Base-by-base conservation (phyloP, 2,888 invertebrate genomes). In the Drosophila anomelani region DNA sequence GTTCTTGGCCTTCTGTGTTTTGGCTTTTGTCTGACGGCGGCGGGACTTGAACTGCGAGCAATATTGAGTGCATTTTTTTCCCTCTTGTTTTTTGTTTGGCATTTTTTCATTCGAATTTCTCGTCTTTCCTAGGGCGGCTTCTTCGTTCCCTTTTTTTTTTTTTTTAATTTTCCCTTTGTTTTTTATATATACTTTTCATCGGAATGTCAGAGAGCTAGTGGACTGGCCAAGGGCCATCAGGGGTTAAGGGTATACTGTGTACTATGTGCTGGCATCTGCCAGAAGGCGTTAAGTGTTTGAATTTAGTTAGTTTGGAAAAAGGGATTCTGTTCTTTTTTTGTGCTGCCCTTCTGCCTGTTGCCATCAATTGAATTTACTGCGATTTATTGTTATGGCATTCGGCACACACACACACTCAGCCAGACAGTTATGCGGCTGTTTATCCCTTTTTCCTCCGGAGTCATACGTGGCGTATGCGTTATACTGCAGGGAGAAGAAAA, bases 201-300 rank as follows among this genome's bases (percentile, higher is more conserved):
- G 69, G 69, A 68, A 49, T 68, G 67, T 56, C 67, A 55, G 67
- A 38, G 67, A 38, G 34, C 32, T 10, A 20, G 23, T 26, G 56
- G 38, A 51, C 23, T 36, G 49, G 49, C 36, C 68, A 47, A 20
- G 36, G 44, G 39, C 29, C 39, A 29, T 36, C 20, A 32, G 62
- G 38, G 47, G 49, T 36, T 26, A 38, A 38, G 58, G 32, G 15
- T 36, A 4, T 41, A 17, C n/a, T 17, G 17, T 32, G 32, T 32
- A 26, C 26, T 26, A 32, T 47, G 67, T 51, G 36, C 51, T 43
- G 57, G 69, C 69, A 71, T 58, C 71, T 70, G 68, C 66, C 66
- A 55, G 78, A 73, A 85, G 88, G 88, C 84, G 88, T 78, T 78
- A 88, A 84, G 86, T 88, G 83, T 88, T 73, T 66, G 75, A 86